Conservation (phyloP, 1,140 invertebrate species). For the Drosophila orosa region DNA sequence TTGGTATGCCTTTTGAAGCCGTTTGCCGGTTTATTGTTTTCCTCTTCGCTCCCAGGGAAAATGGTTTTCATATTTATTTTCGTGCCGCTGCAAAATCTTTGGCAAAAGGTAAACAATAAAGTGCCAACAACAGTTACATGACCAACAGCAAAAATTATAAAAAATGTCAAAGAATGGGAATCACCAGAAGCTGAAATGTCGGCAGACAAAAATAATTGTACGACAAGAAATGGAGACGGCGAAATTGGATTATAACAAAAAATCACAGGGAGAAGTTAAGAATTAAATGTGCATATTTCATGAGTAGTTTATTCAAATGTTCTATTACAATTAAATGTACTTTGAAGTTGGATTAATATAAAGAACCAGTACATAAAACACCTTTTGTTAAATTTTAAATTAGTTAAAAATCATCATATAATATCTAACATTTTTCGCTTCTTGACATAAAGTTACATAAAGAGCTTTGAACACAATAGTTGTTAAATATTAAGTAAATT, state of each 20-base stretch:
- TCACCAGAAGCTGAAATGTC: slow-evolving; percentile 24
- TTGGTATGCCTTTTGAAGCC: slow-evolving; percentile 71
- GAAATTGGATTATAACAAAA: slow-evolving; percentile 4
- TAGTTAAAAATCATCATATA: not conserved
- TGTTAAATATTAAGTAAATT: not conserved
- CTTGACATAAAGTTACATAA: not conserved
- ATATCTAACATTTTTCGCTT: not conserved
- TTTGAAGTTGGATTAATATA: not conserved
- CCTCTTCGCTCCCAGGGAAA: slow-evolving; percentile 48
- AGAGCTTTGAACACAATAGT: not conserved
- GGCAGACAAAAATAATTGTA: slow-evolving; percentile 29
- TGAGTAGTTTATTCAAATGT: not conserved
- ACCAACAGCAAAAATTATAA: slow-evolving; percentile 15
- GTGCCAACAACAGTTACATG: slow-evolving; percentile 60
- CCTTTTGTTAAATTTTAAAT: not conserved
- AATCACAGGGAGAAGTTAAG: not conserved
- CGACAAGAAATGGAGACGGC: not conserved
- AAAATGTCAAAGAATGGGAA: slow-evolving; percentile 43
- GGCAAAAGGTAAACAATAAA: slow-evolving; percentile 47
- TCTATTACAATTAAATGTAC: not conserved
- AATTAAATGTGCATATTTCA: not conserved
- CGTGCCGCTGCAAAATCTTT: slow-evolving; percentile 30
- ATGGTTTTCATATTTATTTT: slow-evolving; percentile 66
- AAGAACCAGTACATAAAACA: too few relatives aligned
- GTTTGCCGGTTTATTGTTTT: slow-evolving; percentile 50